Percentiles rank a stretch among this genome's conserved stretches.
Evolutionary conservation across 2,888 invertebrate genomes (phyloP).

Genomic region (Brenthis ino): DNA sequence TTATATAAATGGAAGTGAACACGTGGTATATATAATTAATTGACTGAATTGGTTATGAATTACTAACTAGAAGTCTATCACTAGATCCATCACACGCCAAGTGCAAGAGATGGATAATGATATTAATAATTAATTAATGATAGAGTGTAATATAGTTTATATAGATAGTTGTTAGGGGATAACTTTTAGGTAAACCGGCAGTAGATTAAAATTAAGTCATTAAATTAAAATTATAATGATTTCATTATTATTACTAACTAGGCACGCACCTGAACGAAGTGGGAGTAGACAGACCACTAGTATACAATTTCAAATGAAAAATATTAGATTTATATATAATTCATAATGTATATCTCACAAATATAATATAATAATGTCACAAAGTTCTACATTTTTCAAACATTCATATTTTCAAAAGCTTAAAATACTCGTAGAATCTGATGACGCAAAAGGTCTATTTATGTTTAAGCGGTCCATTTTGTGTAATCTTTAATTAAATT

Average conservation of each 20-base stretch:
- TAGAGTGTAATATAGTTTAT: too few relatives aligned
- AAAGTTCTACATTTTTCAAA: neutral
- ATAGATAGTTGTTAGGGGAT: too few relatives aligned
- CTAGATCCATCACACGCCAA: conserved; percentile 16
- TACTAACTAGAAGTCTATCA: conserved; percentile 16
- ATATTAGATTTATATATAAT: too few relatives aligned
- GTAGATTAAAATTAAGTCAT: too few relatives aligned
- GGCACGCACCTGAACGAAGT: too few relatives aligned
- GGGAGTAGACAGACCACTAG: too few relatives aligned
- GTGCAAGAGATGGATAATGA: conserved; percentile 11
- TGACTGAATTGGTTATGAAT: conserved; percentile 10
- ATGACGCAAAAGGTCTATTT: neutral
- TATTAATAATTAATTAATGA: conserved; percentile 17
- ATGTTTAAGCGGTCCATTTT: neutral
- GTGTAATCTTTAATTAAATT: conserved; percentile 37
- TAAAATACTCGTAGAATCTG: neutral
- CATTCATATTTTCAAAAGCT: neutral
- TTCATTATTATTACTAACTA: too few relatives aligned
- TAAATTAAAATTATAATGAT: too few relatives aligned
- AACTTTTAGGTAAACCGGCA: too few relatives aligned
- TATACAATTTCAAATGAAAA: too few relatives aligned
- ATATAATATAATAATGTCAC: too few relatives aligned
- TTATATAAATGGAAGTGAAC: neutral
- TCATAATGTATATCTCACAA: too few relatives aligned
- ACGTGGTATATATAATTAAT: neutral